Percentiles rank a stretch among this genome's conserved stretches.
Evolutionary conservation across 2,113 vertebrate genomes (phyloP).

Genomic region (Crotalus horridus): DNA sequence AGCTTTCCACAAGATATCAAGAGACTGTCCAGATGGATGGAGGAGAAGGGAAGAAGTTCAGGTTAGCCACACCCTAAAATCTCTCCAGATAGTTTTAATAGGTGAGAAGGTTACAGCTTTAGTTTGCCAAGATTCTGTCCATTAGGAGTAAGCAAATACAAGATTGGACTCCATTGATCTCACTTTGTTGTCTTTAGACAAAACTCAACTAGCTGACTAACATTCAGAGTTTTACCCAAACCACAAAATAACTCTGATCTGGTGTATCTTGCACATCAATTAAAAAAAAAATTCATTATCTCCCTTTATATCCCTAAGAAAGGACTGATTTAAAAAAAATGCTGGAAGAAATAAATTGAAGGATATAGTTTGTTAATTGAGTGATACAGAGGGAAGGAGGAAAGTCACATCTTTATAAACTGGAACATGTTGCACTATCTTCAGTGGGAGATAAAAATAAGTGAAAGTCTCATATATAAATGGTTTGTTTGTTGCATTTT

Average conservation of each 20-base stretch:
- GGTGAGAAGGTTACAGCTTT: not conserved
- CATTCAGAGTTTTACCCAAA: not conserved
- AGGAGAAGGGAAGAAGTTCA: not conserved
- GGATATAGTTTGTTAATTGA: not conserved
- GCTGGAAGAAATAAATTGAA: not conserved
- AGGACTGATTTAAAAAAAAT: fast-evolving
- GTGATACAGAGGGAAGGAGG: not conserved
- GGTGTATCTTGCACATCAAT: not conserved
- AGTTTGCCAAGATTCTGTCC: no score
- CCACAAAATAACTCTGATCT: not conserved
- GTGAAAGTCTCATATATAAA: not conserved
- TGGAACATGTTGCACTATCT: not conserved
- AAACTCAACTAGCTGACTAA: not conserved
- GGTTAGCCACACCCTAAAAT: not conserved
- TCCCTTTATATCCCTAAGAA: not conserved
- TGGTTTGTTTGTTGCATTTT: not conserved
- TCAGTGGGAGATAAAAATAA: not conserved
- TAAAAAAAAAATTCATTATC: not conserved
- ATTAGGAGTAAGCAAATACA: not conserved
- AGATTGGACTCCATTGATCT: not conserved
- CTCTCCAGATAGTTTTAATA: not conserved
- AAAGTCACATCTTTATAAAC: not conserved
- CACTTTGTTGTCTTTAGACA: not conserved
- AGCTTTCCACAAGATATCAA: not conserved
- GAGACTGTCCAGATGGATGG: not conserved